These are phyloP conservation scores for Cataglyphis albicans DNA, from an alignment of 2,888 invertebrate species.

Conservation along the genomic window DNA sequence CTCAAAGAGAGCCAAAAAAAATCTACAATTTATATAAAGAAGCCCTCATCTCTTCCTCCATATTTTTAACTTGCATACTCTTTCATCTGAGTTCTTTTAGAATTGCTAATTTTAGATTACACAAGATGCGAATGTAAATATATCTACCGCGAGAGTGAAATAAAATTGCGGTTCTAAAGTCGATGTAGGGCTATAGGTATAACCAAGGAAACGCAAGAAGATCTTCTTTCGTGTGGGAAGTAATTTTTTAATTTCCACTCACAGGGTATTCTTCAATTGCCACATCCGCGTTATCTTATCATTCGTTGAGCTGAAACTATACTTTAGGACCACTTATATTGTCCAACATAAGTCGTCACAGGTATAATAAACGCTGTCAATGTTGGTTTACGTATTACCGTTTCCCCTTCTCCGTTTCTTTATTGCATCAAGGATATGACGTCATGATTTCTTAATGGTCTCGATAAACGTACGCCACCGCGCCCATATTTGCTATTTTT, in stretches of 20 bases:
- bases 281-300: conserved; percentile 49
- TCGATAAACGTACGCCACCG: conserved; percentile 56
- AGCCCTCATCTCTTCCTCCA: neutral
- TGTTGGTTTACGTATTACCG: conserved; percentile 36
- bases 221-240: neutral
- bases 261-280: neutral
- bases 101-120: neutral
- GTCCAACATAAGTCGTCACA: neutral
- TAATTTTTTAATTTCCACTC: conserved; percentile 14
- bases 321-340: neutral
- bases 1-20: neutral
- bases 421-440: conserved; percentile 42
- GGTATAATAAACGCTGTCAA: conserved; percentile 36
- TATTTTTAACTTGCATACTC: neutral
- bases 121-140: neutral
- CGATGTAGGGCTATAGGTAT: neutral
- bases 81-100: neutral
- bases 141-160: neutral
- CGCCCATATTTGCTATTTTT: conserved; percentile 59
- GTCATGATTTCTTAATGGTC: conserved; percentile 60
- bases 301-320: neutral
- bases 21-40: neutral
- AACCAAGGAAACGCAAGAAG: neutral
- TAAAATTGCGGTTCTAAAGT: conserved; percentile 16
- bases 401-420: conserved; percentile 36